Base-by-base conservation (phyloP, 2,113 vertebrate species). In the Nesospiza acunhae region DNA sequence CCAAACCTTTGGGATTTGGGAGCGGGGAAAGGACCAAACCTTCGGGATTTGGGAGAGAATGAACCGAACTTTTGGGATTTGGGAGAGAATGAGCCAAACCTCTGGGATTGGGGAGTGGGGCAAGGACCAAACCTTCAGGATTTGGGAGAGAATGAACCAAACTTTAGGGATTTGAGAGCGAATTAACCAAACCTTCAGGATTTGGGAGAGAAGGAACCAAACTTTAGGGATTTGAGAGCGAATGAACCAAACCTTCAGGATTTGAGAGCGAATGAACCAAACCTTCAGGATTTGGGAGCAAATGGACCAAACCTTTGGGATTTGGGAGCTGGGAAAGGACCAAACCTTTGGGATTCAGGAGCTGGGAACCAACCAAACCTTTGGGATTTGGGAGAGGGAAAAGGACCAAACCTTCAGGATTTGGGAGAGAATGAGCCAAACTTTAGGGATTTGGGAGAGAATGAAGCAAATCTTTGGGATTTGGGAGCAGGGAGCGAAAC, bases 121-220 rank as follows among this genome's bases (percentile, higher is more conserved):
- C 23, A 23, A 1, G 3, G 1, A 21, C 18, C 46, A 37, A 49
- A 49, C 3, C 30, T 33, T 33, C 0, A 1, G 63, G 41, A 24
- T n/a, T 23, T 22, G 20, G 55, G 33, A 22, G 16, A 7, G 46
- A 47, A 47, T 2, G 11, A 7, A 47, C 46, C 46, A 23, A 23
- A 47, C n/a, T n/a, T n/a, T n/a, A n/a, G n/a, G n/a, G n/a, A n/a
- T n/a, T n/a, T n/a, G n/a, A n/a, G n/a, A n/a, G n/a, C n/a, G n/a
- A n/a, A n/a, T n/a, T n/a, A n/a, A n/a, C n/a, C 37, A 37, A 37
- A 37, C 46, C 11, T 47, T 7, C 3, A 2, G 46, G 46, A 50
- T 69, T 30, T 22, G 47, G 21, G 46, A 47, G 46, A 21, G 46
- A 47, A 22, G 1, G 5, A 11, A 47, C 46, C 14, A 50, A 69